Conservation (phyloP, 1,140 invertebrate species). For the Agrypnia vestita region DNA sequence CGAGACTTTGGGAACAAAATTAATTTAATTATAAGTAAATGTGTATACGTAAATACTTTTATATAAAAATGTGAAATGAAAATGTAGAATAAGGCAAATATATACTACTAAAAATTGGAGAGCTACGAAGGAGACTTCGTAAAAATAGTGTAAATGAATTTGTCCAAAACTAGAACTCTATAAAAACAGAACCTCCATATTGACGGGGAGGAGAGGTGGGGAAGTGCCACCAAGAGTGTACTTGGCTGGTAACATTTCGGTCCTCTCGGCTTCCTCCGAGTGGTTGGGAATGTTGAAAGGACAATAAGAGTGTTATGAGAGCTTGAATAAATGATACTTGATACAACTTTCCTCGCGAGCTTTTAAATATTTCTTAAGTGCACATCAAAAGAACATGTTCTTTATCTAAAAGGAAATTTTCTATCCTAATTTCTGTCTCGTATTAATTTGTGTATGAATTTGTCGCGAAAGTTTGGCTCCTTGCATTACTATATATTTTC, state of each 20-base stretch:
- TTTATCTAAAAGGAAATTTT: background rate
- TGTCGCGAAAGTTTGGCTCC: background rate
- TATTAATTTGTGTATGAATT: background rate
- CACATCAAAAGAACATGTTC: slow-evolving; percentile 33
- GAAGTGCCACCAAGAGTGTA: slow-evolving; percentile 24
- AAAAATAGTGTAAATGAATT: too few species aligned
- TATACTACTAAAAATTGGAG: too few species aligned
- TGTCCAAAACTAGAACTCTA: background rate
- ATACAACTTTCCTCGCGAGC: slow-evolving; percentile 11
- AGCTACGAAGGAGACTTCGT: too few species aligned
- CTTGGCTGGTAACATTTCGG: slow-evolving; percentile 29
- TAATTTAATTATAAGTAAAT: too few species aligned
- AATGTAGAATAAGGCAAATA: too few species aligned
- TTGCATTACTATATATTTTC: too few species aligned
- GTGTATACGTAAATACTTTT: too few species aligned
- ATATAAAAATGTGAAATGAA: too few species aligned
- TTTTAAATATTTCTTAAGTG: slow-evolving; percentile 26
- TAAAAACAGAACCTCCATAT: slow-evolving; percentile 15
- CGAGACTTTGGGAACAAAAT: too few species aligned
- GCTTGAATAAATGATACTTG: slow-evolving; percentile 38
- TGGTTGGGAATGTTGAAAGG: background rate
- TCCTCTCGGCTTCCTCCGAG: slow-evolving; percentile 1
- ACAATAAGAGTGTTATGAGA: slow-evolving; percentile 28
- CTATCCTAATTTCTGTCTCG: background rate
- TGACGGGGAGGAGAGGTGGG: background rate